Evolutionary conservation across 2,888 invertebrate species (phyloP).

Genomic region (Amphipyra berbera): DNA sequence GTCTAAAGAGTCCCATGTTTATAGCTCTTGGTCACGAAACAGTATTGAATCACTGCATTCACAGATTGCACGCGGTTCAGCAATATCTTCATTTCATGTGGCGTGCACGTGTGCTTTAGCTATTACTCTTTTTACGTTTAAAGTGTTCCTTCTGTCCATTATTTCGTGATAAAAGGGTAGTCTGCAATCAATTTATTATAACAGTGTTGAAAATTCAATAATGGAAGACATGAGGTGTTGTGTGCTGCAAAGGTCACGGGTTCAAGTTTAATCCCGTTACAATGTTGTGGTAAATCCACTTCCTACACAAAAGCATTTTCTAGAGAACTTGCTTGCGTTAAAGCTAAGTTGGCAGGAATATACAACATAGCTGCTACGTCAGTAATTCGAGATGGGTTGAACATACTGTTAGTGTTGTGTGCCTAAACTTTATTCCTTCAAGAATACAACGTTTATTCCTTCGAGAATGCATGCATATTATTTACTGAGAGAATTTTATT

Average conservation of each 20-base stretch:
- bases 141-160: conserved; percentile 13
- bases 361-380: too few relatives aligned
- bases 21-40: conserved; percentile 36
- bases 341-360: neutral
- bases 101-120: neutral
- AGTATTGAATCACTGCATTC: conserved; percentile 19
- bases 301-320: conserved; percentile 24
- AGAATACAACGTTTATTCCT: too few relatives aligned
- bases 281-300: conserved; percentile 30
- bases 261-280: conserved; percentile 23
- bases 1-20: conserved; percentile 21
- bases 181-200: conserved; percentile 5
- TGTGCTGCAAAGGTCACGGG: conserved; percentile 15
- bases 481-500: too few relatives aligned
- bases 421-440: too few relatives aligned
- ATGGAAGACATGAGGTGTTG: conserved; percentile 7
- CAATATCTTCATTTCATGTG: conserved; percentile 8
- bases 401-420: too few relatives aligned
- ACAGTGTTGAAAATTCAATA: conserved; percentile 26
- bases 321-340: conserved; percentile 3
- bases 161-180: neutral
- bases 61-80: conserved; percentile 17
- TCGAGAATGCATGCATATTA: too few relatives aligned
- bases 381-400: too few relatives aligned
- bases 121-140: neutral